Percentiles rank a stretch among this genome's conserved stretches.
Conservation (phyloP, 2,888 invertebrate species). For the Hetaerina titia region DNA sequence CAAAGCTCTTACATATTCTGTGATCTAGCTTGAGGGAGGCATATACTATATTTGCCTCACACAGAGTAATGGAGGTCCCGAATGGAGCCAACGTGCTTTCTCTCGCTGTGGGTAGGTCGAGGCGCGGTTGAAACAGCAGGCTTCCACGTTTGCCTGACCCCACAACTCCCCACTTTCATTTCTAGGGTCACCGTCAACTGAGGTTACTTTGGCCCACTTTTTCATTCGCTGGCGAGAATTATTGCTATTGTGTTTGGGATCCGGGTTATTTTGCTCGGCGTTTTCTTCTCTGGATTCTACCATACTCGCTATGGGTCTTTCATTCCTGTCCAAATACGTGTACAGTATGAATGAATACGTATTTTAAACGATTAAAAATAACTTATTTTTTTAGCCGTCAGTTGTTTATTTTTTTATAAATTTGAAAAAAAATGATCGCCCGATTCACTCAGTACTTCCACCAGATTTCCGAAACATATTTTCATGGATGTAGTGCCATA, state of each 20-base stretch:
- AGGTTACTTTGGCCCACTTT: slow-evolving; percentile 22
- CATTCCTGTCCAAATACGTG: too few relatives aligned
- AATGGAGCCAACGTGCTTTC: not conserved
- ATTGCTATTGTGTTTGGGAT: not conserved
- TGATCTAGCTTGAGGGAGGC: too few relatives aligned
- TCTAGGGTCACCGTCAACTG: slow-evolving; percentile 30
- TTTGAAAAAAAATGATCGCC: too few relatives aligned
- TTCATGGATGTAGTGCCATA: too few relatives aligned
- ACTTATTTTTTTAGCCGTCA: too few relatives aligned
- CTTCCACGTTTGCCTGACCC: slow-evolving; percentile 9
- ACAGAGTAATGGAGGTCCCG: not conserved
- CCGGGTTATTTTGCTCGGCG: not conserved
- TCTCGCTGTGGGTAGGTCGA: not conserved
- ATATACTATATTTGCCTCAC: not conserved
- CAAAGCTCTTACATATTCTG: too few relatives aligned
- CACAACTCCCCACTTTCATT: slow-evolving; percentile 1
- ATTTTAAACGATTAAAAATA: too few relatives aligned
- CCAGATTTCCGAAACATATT: too few relatives aligned
- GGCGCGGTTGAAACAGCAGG: not conserved
- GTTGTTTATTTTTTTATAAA: too few relatives aligned
- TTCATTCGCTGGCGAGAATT: slow-evolving; percentile 1
- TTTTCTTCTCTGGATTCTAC: not conserved
- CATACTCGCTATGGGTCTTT: not conserved
- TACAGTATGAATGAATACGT: too few relatives aligned
- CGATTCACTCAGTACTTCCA: too few relatives aligned